Percentiles rank a stretch among this genome's conserved stretches.
Evolutionary conservation across 1,140 invertebrate genomes (phyloP).

Genomic region (Drosophila setifemur): DNA sequence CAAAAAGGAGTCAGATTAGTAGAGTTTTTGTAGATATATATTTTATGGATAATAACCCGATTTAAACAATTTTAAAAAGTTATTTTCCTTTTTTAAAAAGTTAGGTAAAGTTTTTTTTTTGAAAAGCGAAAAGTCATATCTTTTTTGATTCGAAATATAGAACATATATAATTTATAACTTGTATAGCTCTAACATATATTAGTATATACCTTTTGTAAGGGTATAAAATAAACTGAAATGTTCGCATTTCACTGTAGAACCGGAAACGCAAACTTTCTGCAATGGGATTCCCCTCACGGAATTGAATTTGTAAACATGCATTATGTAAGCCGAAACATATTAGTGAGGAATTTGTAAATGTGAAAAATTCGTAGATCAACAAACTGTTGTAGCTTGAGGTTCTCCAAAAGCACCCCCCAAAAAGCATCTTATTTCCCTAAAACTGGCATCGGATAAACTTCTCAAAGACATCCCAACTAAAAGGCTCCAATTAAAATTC

Average conservation of each 20-base stretch:
- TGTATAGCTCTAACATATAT: too few relatives aligned
- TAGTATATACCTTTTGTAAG: too few relatives aligned
- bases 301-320: conserved; percentile 26
- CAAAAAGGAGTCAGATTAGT: too few relatives aligned
- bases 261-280: conserved; percentile 24
- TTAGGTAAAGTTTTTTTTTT: neutral
- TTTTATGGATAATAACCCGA: too few relatives aligned
- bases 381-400: too few relatives aligned
- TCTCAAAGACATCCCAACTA: neutral
- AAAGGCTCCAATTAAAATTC: conserved; percentile 25
- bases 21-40: too few relatives aligned
- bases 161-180: too few relatives aligned
- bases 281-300: conserved; percentile 12
- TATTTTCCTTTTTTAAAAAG: neutral
- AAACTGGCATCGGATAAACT: too few relatives aligned
- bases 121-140: neutral
- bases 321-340: neutral
- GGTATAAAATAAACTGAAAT: neutral
- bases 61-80: neutral
- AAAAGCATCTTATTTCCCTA: too few relatives aligned
- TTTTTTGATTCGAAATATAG: too few relatives aligned
- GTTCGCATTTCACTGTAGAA: conserved; percentile 12
- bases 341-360: conserved; percentile 2
- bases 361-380: too few relatives aligned
- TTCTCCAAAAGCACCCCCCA: too few relatives aligned